These are phyloP conservation scores for Bombus consobrinus DNA, from an alignment of 1,140 invertebrate genomes.

Conservation along the genomic window DNA sequence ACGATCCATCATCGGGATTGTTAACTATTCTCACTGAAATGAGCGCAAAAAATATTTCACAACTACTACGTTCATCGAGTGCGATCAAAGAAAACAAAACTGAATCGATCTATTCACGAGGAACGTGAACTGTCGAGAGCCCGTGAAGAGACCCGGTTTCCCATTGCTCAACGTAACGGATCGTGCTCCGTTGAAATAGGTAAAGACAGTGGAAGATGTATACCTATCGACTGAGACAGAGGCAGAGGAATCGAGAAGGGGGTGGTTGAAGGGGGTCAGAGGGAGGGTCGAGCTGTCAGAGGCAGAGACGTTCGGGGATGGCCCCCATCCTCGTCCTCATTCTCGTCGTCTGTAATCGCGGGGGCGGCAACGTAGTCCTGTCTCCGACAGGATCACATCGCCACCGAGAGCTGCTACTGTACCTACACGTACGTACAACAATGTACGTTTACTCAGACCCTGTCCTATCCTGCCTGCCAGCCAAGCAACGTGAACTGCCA, in stretches of 20 bases:
- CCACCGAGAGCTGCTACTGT: constrained; percentile 78
- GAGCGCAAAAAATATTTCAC: no score
- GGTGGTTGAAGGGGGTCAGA: constrained; percentile 39
- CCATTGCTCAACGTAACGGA: constrained; percentile 3
- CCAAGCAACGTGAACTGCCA: constrained; percentile 70
- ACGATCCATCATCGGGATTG: no score
- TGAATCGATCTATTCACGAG: background rate
- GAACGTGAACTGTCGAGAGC: background rate
- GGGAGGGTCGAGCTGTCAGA: constrained; percentile 79
- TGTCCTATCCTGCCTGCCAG: constrained; percentile 59
- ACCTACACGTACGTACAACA: constrained; percentile 68
- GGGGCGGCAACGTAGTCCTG: constrained; percentile 82
- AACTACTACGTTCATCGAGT: background rate
- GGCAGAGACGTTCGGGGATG: constrained; percentile 81
- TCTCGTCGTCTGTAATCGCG: constrained; percentile 82
- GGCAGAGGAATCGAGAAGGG: constrained; percentile 46
- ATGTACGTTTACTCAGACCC: constrained; percentile 49
- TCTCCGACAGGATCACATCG: constrained; percentile 82
- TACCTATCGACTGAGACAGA: constrained; percentile 50
- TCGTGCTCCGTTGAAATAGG: constrained; percentile 20
- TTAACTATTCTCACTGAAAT: no score
- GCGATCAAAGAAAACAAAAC: background rate
- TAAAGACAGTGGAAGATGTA: constrained; percentile 45
- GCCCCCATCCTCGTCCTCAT: constrained; percentile 78
- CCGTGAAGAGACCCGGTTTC: background rate